A percentile compares a stretch with the other conserved stretches of the same genome.
phyloP scores from a whole-genome alignment of 2,888 invertebrate genomes.

The Margaritifera margaritifera region DNA sequence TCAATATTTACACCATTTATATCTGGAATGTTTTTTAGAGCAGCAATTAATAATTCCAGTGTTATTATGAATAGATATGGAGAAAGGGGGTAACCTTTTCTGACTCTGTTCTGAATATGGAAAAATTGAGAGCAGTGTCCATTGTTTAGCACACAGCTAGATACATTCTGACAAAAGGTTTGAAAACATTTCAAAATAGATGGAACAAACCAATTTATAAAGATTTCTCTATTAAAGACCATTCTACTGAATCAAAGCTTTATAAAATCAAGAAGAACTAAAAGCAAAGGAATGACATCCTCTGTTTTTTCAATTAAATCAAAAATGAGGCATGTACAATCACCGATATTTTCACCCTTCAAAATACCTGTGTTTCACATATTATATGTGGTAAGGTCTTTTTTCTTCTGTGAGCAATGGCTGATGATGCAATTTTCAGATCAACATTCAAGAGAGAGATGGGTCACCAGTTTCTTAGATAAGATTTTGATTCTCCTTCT shows the following conservation, averaged over 20 bases:
- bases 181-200: background rate
- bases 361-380: too few species aligned
- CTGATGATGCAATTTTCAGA: constrained; percentile 3
- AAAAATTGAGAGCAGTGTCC: constrained; percentile 8
- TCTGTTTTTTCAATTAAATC: too few species aligned
- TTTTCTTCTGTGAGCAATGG: background rate
- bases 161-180: constrained; percentile 3
- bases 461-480: background rate
- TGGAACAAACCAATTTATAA: too few species aligned
- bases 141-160: constrained; percentile 3
- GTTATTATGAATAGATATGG: constrained; percentile 10
- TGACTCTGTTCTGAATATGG: background rate
- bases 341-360: too few species aligned
- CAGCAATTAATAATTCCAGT: constrained; percentile 4
- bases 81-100: constrained; percentile 11
- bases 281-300: too few species aligned
- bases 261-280: too few species aligned
- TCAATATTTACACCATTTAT: too few species aligned
- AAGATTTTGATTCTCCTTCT: background rate
- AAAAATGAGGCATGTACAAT: too few species aligned
- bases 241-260: too few species aligned
- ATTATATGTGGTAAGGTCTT: too few species aligned
- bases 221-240: too few species aligned
- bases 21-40: background rate
- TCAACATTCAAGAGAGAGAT: background rate